Percentiles rank a stretch among this genome's conserved stretches.
Conservation (phyloP, 1,140 invertebrate genomes). For the Eupeodes corollae region DNA sequence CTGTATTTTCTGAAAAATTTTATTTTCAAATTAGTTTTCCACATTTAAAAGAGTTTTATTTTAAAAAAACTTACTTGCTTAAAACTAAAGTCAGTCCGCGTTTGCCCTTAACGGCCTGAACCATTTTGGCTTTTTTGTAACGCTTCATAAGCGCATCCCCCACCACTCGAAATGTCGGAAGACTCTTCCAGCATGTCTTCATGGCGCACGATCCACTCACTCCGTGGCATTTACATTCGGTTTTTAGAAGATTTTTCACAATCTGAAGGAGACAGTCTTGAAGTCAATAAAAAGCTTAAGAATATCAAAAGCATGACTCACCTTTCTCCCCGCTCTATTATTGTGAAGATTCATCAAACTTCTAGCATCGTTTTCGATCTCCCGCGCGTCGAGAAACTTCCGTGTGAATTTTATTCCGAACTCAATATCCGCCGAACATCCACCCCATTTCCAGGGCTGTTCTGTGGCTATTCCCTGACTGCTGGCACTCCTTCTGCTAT, state of each 20-base stretch:
- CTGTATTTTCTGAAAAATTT: neutral
- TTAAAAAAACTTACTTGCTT: conserved; percentile 35
- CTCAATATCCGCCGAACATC: conserved; percentile 70
- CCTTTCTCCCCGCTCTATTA: conserved; percentile 86
- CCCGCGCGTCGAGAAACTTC: conserved; percentile 72
- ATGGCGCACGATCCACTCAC: conserved; percentile 91
- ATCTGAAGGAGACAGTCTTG: conserved; percentile 48
- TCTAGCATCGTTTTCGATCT: conserved; percentile 69
- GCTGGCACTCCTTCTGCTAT: neutral
- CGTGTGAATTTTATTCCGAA: conserved; percentile 67
- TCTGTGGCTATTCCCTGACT: conserved; percentile 12
- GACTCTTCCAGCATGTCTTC: conserved; percentile 86
- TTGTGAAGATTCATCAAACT: conserved; percentile 96
- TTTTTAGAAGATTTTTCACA: conserved; percentile 66
- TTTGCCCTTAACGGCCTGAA: conserved; percentile 44
- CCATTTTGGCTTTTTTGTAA: conserved; percentile 69
- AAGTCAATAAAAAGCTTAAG: neutral
- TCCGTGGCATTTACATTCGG: conserved; percentile 92
- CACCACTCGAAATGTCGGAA: conserved; percentile 73
- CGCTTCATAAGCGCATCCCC: conserved; percentile 72
- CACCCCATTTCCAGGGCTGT: conserved; percentile 71
- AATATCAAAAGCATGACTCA: conserved; percentile 36
- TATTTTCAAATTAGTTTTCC: too few relatives aligned
- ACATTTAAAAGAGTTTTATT: too few relatives aligned
- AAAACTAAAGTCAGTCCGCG: conserved; percentile 37